These are phyloP conservation scores for Cavia aperea DNA, from an alignment of 2,113 vertebrate genomes.

Conservation along the genomic window DNA sequence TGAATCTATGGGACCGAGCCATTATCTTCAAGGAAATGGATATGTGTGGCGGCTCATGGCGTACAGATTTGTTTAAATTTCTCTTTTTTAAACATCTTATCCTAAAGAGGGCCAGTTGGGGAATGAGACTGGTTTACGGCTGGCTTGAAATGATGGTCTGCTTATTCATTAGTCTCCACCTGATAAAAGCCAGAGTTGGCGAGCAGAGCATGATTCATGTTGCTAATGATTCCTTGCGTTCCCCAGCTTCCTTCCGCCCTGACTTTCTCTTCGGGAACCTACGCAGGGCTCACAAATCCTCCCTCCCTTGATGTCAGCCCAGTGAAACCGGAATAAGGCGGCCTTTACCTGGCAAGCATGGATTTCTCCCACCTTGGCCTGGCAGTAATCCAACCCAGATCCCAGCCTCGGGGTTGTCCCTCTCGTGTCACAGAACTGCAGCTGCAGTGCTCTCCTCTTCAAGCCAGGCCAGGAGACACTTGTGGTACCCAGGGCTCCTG, in stretches of 20 bases:
- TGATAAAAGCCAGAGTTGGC: conserved; percentile 29
- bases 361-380: conserved; percentile 48
- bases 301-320: conserved; percentile 27
- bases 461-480: not conserved
- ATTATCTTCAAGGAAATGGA: not conserved
- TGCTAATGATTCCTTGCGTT: not conserved
- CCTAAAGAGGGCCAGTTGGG: not conserved
- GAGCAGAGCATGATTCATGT: conserved; percentile 1
- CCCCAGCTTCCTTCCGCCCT: conserved; percentile 32
- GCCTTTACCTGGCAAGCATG: conserved; percentile 38
- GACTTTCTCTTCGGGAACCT: not conserved
- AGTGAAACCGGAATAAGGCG: conserved; percentile 42
- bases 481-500: not conserved
- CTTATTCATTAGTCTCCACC: conserved; percentile 30
- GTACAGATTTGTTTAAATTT: not conserved
- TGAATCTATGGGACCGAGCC: not conserved
- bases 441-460: not conserved
- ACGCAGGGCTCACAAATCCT: conserved; percentile 24
- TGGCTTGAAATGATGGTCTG: not conserved
- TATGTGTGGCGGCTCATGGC: not conserved
- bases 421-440: not conserved
- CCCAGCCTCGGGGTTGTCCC: conserved; percentile 22
- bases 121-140: not conserved
- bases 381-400: conserved; percentile 46
- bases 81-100: not conserved